These are phyloP conservation scores for Glyphotaelius pellucidus DNA, from an alignment of 2,888 invertebrate species.

Conservation along the genomic window DNA sequence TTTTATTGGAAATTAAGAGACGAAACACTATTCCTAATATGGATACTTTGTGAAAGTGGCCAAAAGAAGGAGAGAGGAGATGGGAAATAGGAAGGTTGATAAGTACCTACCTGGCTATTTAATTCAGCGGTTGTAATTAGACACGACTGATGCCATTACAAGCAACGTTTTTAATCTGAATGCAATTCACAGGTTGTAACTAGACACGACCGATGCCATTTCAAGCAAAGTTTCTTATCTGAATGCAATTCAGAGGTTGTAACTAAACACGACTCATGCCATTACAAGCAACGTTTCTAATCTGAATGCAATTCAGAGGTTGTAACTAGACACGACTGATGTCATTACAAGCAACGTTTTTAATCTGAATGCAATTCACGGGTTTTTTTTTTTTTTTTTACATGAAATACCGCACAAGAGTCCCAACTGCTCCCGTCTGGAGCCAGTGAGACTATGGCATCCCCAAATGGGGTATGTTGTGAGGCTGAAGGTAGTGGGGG, in stretches of 20 bases:
- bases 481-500: no score
- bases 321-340: background rate
- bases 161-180: background rate
- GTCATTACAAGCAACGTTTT: background rate
- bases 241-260: background rate
- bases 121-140: background rate
- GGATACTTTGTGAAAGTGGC: background rate
- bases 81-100: background rate
- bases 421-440: no score
- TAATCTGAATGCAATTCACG: background rate
- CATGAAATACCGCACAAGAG: no score
- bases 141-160: background rate
- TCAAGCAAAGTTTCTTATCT: background rate
- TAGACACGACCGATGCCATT: background rate
- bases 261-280: background rate
- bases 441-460: no score
- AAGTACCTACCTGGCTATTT: background rate
- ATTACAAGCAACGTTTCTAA: background rate
- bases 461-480: no score
- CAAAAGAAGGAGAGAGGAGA: background rate
- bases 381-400: no score
- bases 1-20: no score
- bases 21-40: no score
- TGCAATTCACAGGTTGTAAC: background rate
- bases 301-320: background rate